Conservation (phyloP, 2,888 invertebrate genomes). For the Sphaeridia pumilis region DNA sequence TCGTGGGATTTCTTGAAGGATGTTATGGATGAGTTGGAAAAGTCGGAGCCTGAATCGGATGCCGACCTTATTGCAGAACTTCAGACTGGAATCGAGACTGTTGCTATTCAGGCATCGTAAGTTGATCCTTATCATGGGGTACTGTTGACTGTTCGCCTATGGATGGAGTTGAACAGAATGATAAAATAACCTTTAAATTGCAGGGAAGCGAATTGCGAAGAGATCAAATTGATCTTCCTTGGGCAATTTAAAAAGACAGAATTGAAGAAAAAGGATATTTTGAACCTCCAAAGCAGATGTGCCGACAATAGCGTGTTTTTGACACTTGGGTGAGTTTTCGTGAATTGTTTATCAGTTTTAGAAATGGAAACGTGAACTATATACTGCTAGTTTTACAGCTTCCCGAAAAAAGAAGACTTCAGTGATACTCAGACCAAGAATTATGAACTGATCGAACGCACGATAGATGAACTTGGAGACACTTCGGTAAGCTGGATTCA, state of each 20-base stretch:
- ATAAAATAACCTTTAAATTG: no score
- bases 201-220: slow-evolving; percentile 19
- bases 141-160: no score
- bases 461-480: slow-evolving; percentile 4
- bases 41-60: slow-evolving; percentile 8
- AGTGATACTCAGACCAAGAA: slow-evolving; percentile 13
- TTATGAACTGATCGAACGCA: slow-evolving; percentile 6
- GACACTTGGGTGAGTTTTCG: no score
- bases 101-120: neutral
- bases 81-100: no score
- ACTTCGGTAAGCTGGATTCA: neutral
- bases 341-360: no score
- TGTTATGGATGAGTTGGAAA: neutral
- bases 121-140: neutral
- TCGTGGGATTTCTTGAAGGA: slow-evolving; percentile 17
- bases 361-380: no score
- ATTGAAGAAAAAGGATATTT: neutral
- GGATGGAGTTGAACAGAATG: no score
- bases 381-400: no score
- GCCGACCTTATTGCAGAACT: no score
- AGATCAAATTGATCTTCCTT: slow-evolving; percentile 27
- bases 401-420: slow-evolving; percentile 16
- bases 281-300: no score
- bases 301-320: no score
- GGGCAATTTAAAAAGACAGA: slow-evolving; percentile 16